phyloP scores from a whole-genome alignment of 2,797 vertebrate genomes.

The Danionella dracula region DNA sequence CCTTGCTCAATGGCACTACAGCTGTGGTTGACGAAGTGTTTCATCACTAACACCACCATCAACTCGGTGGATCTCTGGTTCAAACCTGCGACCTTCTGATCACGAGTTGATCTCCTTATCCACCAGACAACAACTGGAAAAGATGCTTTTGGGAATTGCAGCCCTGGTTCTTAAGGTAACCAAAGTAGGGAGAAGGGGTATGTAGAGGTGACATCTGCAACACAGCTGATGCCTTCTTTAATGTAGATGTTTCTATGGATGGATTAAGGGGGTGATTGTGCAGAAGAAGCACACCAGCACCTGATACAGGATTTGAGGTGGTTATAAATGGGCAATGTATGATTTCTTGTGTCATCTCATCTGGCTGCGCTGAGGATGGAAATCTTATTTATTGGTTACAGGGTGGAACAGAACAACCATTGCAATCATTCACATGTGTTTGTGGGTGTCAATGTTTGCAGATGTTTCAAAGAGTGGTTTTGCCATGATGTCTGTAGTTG shows the following conservation, averaged over 20 bases:
- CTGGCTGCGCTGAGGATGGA: constrained; percentile 19
- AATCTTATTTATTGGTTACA: constrained; percentile 34
- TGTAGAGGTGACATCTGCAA: constrained; percentile 4
- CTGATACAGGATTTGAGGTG: constrained; percentile 18
- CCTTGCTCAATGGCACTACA: no score
- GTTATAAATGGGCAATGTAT: constrained; percentile 6
- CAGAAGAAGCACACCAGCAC: constrained; percentile 62
- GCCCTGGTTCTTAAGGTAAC: no score
- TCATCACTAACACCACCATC: no score
- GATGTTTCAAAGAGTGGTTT: constrained; percentile 19
- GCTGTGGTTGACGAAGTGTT: no score
- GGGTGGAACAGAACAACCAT: constrained; percentile 17
- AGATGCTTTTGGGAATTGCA: no score
- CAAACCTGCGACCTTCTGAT: no score
- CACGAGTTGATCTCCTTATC: no score
- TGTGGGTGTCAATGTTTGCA: constrained; percentile 18
- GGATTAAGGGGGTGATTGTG: constrained; percentile 52
- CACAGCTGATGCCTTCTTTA: constrained; percentile 54
- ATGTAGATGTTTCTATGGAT: constrained; percentile 42
- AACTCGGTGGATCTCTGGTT: no score
- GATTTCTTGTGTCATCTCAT: constrained; percentile 36
- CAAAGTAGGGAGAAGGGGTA: not conserved
- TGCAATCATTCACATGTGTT: constrained; percentile 8
- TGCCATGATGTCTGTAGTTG: constrained; percentile 1
- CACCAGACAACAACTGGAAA: no score